phyloP scores from a whole-genome alignment of 2,797 vertebrate genomes.

The Urosaurus nigricauda region DNA sequence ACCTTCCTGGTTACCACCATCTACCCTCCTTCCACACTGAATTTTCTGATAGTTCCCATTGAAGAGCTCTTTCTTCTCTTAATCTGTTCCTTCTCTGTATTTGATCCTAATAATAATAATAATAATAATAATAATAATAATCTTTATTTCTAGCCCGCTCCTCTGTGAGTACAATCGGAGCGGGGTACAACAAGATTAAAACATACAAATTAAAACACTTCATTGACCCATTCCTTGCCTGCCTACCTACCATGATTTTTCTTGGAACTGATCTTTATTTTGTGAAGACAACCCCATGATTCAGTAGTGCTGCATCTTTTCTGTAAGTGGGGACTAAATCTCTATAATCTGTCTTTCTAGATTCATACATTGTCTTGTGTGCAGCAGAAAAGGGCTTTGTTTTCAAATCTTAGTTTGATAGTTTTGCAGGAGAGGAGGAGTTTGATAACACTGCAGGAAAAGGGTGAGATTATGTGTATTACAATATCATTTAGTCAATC shows the following conservation, averaged over 20 bases:
- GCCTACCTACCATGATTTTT: not conserved
- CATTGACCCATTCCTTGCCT: too few relatives aligned
- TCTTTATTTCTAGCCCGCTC: too few relatives aligned
- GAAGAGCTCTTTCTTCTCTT: not conserved
- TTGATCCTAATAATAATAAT: too few relatives aligned
- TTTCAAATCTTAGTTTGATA: not conserved
- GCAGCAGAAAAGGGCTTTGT: not conserved
- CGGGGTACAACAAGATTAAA: too few relatives aligned
- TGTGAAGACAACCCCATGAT: not conserved
- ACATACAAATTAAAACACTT: too few relatives aligned
- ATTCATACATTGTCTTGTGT: not conserved
- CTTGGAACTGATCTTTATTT: not conserved
- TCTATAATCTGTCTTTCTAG: not conserved
- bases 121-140: too few relatives aligned
- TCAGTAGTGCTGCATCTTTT: not conserved
- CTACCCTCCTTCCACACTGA: not conserved
- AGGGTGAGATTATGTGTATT: slow-evolving; percentile 22
- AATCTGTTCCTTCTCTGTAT: not conserved
- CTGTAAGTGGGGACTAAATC: not conserved
- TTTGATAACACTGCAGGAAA: not conserved
- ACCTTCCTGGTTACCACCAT: not conserved
- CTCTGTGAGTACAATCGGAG: too few relatives aligned
- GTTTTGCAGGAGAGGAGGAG: not conserved
- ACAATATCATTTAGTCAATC: not conserved
- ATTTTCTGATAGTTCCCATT: not conserved